A percentile compares a stretch with the other conserved stretches of the same genome.
These are phyloP conservation scores for Trematocara stigmaticum DNA, from an alignment of 2,113 vertebrate genomes.

Conservation along the genomic window DNA sequence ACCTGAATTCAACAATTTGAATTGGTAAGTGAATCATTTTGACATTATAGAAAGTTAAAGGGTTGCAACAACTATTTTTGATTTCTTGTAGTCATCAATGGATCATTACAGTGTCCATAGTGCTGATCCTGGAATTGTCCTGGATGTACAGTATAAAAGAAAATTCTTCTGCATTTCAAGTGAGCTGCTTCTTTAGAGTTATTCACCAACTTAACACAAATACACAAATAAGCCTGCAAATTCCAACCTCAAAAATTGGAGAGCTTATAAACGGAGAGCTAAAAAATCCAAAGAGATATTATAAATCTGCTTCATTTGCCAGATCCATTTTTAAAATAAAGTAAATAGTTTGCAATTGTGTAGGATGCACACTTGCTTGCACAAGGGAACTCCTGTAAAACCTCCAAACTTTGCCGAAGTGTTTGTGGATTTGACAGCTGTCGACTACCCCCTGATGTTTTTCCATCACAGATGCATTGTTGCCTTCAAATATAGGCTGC, in stretches of 20 bases:
- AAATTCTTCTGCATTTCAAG: not conserved
- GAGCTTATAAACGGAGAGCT: not conserved
- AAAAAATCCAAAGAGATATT: not conserved
- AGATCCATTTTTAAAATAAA: not conserved
- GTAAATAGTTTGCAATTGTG: not conserved
- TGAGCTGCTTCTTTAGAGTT: not conserved
- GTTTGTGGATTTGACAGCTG: not conserved
- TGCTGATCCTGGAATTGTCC: not conserved
- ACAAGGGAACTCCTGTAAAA: not conserved
- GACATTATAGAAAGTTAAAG: not conserved
- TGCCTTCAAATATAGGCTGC: not conserved
- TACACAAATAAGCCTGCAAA: not conserved
- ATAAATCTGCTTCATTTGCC: not conserved
- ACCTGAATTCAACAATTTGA: not conserved
- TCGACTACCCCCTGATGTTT: conserved; percentile 30
- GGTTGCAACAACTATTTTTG: not conserved
- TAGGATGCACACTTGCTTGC: not conserved
- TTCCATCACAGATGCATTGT: conserved; percentile 40
- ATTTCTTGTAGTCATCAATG: not conserved
- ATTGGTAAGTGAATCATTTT: not conserved
- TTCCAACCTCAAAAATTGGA: not conserved
- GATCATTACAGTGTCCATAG: not conserved
- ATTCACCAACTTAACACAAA: not conserved
- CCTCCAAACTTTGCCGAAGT: not conserved
- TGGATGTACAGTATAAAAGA: not conserved